phyloP scores from a whole-genome alignment of 1,140 invertebrate species.

The Halesus radiatus region DNA sequence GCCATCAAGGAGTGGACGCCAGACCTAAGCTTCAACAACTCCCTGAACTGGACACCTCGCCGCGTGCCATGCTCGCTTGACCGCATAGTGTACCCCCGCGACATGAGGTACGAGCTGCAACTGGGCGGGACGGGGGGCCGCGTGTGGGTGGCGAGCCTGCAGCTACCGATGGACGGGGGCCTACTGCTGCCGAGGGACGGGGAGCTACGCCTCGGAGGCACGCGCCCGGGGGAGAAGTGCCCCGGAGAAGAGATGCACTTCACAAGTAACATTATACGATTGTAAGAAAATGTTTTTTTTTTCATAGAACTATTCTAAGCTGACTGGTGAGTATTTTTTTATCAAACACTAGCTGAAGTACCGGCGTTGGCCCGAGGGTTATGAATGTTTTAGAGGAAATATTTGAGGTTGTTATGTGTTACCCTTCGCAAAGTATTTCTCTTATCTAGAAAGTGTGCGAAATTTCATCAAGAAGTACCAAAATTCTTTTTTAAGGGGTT shows the following conservation, averaged over 20 bases:
- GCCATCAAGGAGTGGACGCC: constrained; percentile 3
- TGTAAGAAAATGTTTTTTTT: neutral
- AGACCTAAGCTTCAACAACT: constrained; percentile 6
- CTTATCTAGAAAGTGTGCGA: no score
- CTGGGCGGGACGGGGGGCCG: neutral
- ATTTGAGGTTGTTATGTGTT: no score
- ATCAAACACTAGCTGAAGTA: no score
- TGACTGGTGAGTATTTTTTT: no score
- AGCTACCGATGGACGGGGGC: constrained; percentile 1
- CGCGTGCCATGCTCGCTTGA: constrained; percentile 16
- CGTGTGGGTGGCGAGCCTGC: neutral
- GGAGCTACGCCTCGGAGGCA: neutral
- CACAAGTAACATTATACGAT: neutral
- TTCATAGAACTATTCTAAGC: no score
- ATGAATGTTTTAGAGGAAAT: no score
- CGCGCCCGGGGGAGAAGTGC: neutral
- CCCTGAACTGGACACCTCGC: neutral
- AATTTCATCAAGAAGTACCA: no score
- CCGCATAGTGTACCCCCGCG: constrained; percentile 7
- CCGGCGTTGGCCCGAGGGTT: no score
- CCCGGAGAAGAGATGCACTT: constrained; percentile 4
- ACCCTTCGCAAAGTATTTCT: no score
- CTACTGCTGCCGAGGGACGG: neutral
- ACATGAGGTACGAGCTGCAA: neutral
- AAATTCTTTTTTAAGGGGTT: no score